These are phyloP conservation scores for Allophyes oxyacanthae DNA, from an alignment of 2,888 invertebrate genomes.

Conservation along the genomic window DNA sequence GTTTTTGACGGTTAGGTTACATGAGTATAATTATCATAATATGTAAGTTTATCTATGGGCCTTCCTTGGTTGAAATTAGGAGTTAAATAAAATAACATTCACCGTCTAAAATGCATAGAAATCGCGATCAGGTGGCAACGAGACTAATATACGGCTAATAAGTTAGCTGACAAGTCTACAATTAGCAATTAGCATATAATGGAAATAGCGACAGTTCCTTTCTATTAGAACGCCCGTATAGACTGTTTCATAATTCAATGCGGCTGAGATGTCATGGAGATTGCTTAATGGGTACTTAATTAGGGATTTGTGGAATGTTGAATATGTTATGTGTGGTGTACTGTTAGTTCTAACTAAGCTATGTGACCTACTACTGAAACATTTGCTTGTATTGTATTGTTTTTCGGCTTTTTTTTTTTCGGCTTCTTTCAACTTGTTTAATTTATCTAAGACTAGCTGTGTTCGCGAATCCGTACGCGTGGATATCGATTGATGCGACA, in stretches of 20 bases:
- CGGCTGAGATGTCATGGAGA: slow-evolving; percentile 39
- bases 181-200: slow-evolving; percentile 78
- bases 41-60: too few species aligned
- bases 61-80: too few species aligned
- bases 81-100: slow-evolving; percentile 11
- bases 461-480: too few species aligned
- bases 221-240: slow-evolving; percentile 42
- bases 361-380: too few species aligned
- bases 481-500: too few species aligned
- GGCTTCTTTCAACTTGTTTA: too few species aligned
- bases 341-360: not conserved
- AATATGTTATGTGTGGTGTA: not conserved
- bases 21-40: too few species aligned
- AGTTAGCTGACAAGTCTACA: slow-evolving; percentile 58
- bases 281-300: slow-evolving; percentile 45
- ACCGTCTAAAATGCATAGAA: slow-evolving; percentile 12
- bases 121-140: slow-evolving; percentile 46
- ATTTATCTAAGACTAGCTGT: too few species aligned
- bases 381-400: too few species aligned
- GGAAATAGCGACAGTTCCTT: slow-evolving; percentile 68
- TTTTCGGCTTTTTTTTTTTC: too few species aligned
- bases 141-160: slow-evolving; percentile 58
- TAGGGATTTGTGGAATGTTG: slow-evolving; percentile 32
- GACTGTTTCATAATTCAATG: slow-evolving; percentile 52
- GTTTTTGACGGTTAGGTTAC: too few species aligned